Conservation (phyloP, 2,888 invertebrate genomes). For the Lacanobia wlatinum region DNA sequence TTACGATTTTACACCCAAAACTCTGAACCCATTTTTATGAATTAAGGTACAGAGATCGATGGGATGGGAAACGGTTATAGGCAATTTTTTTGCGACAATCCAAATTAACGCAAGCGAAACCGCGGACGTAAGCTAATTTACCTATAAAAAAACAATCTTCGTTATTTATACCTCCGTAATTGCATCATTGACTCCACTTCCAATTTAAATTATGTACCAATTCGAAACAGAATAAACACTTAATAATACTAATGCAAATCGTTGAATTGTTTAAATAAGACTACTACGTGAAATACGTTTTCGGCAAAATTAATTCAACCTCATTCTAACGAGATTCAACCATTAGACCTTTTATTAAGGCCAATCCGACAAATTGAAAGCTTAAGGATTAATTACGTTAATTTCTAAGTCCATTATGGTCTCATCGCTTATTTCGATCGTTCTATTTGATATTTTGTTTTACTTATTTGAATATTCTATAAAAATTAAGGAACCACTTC, state of each 20-base stretch:
- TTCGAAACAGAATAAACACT: constrained; percentile 51
- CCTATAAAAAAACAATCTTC: neutral
- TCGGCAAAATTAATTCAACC: constrained; percentile 68
- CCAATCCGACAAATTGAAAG: constrained; percentile 76
- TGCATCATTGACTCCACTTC: constrained; percentile 8
- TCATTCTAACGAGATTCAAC: constrained; percentile 70
- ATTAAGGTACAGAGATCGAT: no score
- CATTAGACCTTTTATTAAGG: constrained; percentile 75
- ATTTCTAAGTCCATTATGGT: constrained; percentile 65
- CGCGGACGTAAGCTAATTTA: no score
- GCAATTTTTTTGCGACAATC: no score
- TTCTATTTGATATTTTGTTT: constrained; percentile 42
- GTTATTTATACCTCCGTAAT: constrained; percentile 15
- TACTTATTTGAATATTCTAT: constrained; percentile 17
- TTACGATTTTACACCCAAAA: no score
- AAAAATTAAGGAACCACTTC: neutral
- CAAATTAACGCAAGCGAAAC: no score
- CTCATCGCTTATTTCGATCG: constrained; percentile 55
- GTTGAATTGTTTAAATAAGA: constrained; percentile 62
- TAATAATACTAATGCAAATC: constrained; percentile 63
- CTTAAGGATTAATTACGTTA: constrained; percentile 74
- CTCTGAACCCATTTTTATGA: no score
- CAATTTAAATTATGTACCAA: constrained; percentile 21
- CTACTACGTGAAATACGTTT: constrained; percentile 66
- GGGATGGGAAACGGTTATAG: neutral